These are phyloP conservation scores for Napeogenes sylphis DNA, from an alignment of 2,888 invertebrate genomes.

Conservation along the genomic window DNA sequence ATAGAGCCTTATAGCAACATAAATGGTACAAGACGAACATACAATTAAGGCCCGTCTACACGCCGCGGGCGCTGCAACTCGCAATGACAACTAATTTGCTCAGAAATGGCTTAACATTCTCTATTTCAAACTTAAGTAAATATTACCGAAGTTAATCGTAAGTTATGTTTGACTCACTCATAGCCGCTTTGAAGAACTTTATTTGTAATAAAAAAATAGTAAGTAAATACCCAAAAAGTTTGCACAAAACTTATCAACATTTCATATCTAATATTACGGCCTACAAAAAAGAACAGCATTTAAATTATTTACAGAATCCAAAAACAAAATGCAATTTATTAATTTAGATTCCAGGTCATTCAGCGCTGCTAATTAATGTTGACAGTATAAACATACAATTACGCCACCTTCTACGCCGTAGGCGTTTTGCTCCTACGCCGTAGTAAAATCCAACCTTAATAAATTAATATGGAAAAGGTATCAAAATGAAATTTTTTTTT, in stretches of 20 bases:
- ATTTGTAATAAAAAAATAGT: too few species aligned
- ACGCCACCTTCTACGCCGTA: constrained; percentile 7
- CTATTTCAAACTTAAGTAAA: not conserved
- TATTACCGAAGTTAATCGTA: not conserved
- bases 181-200: too few species aligned
- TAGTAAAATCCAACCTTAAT: not conserved
- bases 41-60: constrained; percentile 18
- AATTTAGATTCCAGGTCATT: not conserved
- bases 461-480: not conserved
- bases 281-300: too few species aligned
- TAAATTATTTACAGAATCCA: too few species aligned
- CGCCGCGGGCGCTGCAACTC: constrained; percentile 26
- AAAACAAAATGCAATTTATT: too few species aligned
- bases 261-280: too few species aligned
- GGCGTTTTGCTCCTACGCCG: constrained; percentile 9
- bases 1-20: not conserved
- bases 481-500: not conserved
- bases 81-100: constrained; percentile 28
- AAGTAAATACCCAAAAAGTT: too few species aligned
- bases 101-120: constrained; percentile 4
- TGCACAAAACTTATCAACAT: too few species aligned
- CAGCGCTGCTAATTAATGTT: not conserved
- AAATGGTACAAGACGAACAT: constrained; percentile 11
- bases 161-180: too few species aligned
- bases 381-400: constrained; percentile 3